Conservation (phyloP, 2,113 vertebrate genomes). For the Sceloporus undulatus region DNA sequence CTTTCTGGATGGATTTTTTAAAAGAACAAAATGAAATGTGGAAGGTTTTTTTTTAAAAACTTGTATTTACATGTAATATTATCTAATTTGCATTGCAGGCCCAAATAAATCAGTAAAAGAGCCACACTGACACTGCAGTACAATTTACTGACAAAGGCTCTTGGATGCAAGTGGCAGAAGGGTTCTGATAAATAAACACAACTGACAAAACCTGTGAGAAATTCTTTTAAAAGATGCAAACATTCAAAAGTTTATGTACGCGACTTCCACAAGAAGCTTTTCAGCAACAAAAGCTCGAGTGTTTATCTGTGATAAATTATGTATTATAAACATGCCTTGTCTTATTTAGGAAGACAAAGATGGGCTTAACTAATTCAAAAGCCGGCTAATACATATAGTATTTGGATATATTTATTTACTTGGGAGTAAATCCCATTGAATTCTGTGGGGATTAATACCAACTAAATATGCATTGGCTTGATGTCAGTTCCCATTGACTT, state of each 20-base stretch:
- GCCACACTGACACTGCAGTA: not conserved
- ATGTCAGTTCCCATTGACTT: not conserved
- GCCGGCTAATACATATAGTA: not conserved
- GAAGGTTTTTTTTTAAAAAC: too few relatives aligned
- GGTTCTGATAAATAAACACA: not conserved
- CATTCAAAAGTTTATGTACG: not conserved
- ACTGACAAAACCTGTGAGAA: not conserved
- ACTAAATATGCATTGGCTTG: not conserved
- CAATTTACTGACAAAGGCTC: not conserved
- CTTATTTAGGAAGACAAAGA: not conserved
- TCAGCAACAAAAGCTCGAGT: not conserved
- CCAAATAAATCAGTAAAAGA: not conserved
- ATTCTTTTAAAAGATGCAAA: not conserved
- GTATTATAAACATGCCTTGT: not conserved
- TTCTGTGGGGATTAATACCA: not conserved
- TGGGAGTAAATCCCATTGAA: not conserved
- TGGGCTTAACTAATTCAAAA: not conserved
- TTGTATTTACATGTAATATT: not conserved
- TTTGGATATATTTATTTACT: not conserved
- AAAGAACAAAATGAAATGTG: not conserved
- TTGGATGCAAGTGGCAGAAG: not conserved
- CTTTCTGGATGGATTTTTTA: not conserved
- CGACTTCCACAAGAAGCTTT: not conserved
- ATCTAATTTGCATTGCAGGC: not conserved
- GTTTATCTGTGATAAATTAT: not conserved